Percentiles rank a stretch among this genome's conserved stretches.
These are phyloP conservation scores for Octomys mimax DNA, from an alignment of 2,797 vertebrate genomes.

Conservation along the genomic window DNA sequence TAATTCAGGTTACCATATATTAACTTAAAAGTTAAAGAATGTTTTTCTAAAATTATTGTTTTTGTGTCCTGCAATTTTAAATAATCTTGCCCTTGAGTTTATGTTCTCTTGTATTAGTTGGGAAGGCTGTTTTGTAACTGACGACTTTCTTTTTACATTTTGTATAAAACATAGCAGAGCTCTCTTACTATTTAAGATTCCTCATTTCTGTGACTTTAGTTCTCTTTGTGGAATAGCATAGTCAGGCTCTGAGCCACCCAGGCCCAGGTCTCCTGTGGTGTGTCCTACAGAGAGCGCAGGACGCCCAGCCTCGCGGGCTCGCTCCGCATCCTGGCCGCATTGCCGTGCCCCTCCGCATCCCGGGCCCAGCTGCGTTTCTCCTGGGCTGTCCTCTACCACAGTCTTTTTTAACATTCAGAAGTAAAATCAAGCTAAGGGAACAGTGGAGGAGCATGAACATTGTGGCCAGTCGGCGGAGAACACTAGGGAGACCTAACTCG, in stretches of 20 bases:
- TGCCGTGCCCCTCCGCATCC: not conserved
- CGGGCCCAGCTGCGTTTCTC: not conserved
- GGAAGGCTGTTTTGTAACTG: slow-evolving; percentile 23
- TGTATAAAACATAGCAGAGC: slow-evolving; percentile 33
- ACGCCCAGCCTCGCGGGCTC: not conserved
- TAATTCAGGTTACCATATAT: slow-evolving; percentile 53
- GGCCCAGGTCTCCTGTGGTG: not conserved
- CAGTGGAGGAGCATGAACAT: not conserved
- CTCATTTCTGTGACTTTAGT: slow-evolving; percentile 3
- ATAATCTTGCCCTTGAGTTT: slow-evolving; percentile 55
- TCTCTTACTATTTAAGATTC: slow-evolving; percentile 24
- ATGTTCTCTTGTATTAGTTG: slow-evolving; percentile 39
- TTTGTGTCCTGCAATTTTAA: slow-evolving; percentile 50
- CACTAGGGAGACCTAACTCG: not conserved
- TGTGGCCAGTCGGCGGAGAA: not conserved
- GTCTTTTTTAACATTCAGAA: not conserved
- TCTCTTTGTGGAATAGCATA: not conserved
- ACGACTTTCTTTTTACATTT: slow-evolving; percentile 45
- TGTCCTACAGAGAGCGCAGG: not conserved
- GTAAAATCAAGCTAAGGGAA: not conserved
- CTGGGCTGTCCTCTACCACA: not conserved
- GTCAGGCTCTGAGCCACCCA: not conserved
- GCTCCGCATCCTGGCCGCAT: not conserved
- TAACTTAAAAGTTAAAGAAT: slow-evolving; percentile 37
- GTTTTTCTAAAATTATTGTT: slow-evolving; percentile 42